phyloP scores from a whole-genome alignment of 2,113 vertebrate species.

The Mus pahari region DNA sequence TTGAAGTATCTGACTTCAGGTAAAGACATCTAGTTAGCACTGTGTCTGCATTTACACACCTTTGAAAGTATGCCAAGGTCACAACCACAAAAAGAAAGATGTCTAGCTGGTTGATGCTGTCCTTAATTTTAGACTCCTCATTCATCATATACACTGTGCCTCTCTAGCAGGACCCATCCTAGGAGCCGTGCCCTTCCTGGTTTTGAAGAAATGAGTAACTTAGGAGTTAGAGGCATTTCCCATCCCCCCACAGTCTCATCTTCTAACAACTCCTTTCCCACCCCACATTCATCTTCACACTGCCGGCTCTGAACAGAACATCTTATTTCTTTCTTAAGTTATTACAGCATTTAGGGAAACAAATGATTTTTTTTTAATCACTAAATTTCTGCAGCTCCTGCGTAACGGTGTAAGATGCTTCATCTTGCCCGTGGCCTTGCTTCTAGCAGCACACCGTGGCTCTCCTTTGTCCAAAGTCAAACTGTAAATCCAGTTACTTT shows the following conservation, averaged over 20 bases:
- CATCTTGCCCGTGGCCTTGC: not conserved
- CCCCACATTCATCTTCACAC: constrained; percentile 36
- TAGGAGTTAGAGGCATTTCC: not conserved
- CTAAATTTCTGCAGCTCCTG: not conserved
- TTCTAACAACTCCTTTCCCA: not conserved
- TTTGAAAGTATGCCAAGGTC: constrained; percentile 24
- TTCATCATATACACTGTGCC: not conserved
- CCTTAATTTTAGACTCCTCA: not conserved
- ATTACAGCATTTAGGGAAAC: constrained; percentile 57
- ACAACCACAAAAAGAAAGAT: constrained; percentile 27
- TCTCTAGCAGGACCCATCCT: not conserved
- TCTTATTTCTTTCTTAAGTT: constrained; percentile 69
- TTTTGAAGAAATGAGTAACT: constrained; percentile 16
- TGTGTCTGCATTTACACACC: not conserved
- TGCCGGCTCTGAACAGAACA: constrained; percentile 43
- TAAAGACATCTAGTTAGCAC: constrained; percentile 1
- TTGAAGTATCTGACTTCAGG: not conserved
- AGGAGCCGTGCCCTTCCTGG: not conserved
- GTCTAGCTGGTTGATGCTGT: not conserved
- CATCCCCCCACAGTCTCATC: not conserved
- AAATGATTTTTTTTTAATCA: constrained; percentile 61
- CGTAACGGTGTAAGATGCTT: not conserved
- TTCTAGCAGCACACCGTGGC: not conserved
- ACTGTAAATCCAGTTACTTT: constrained; percentile 72
- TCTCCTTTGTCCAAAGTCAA: constrained; percentile 75